Base-by-base conservation (phyloP, 2,888 invertebrate species). In the Nymphalis c-album region DNA sequence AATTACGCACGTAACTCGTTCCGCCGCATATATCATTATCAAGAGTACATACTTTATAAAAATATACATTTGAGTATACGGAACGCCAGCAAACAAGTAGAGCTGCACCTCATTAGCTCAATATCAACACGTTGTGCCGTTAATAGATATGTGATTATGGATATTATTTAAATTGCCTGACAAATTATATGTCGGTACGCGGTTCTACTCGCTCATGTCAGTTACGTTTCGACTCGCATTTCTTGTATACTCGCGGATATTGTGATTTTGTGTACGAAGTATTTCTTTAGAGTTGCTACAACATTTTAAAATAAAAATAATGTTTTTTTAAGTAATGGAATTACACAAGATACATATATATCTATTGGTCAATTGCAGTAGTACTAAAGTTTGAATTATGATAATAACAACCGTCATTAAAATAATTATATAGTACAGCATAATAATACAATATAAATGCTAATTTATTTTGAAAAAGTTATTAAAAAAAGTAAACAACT, bases 91-190 rank as follows among this genome's bases (percentile, higher is more conserved):
- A 63, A 70, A 68, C 71, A 64, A 62, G 68, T 51, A 67, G 80
- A 67, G 62, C 81, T 81, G 82, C 82, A 83, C 82, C 87, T 88
- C 86, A 89, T 91, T 90, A 91, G 86, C 80, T 84, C 85, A 85
- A 86, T 87, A 91, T 91, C 89, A 89, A 88, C 89, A 90, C 86
- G 87, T 86, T 84, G 83, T 83, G 78, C 80, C 85, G 87, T 87
- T 90, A 90, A 91, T 91, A 90, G 90, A 91, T 90, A 90, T 88
- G 86, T 90, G 89, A 90, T 90, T 85, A 91, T 88, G 87, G 85
- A 85, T 86, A 91, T 91, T 91, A 91, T 91, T 90, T 86, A 91
- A 91, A 91, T 91, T 90, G 90, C 88, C 78, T 86, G 90, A 90
- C 90, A 91, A 91, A 91, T 91, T 91, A 88, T 82, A 90, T 73